phyloP scores from a whole-genome alignment of 2,888 invertebrate species.

The Tubulanus polymorphus region DNA sequence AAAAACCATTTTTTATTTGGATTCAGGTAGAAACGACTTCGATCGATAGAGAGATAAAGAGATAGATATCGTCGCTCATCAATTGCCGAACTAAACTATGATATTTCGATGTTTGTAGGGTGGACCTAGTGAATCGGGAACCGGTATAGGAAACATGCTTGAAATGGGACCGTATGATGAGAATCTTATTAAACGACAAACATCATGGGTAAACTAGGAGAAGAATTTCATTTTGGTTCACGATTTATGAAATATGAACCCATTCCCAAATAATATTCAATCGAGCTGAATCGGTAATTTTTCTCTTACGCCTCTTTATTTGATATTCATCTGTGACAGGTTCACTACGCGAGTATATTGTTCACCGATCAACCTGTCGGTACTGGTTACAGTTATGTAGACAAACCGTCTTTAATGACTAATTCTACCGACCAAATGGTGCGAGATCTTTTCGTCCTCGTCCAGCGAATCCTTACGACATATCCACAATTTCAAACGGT shows the following conservation, averaged over 20 bases:
- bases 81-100: too few species aligned
- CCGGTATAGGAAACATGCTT: conserved; percentile 81
- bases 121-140: conserved; percentile 77
- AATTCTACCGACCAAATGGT: conserved; percentile 66
- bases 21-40: conserved; percentile 57
- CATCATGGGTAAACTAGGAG: conserved; percentile 73
- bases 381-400: conserved; percentile 78
- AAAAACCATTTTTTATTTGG: conserved; percentile 79
- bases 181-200: conserved; percentile 65
- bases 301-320: too few species aligned
- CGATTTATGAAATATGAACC: too few species aligned
- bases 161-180: conserved; percentile 74
- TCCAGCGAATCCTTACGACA: conserved; percentile 65
- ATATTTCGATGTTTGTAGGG: conserved; percentile 71
- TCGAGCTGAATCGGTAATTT: too few species aligned
- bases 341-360: conserved; percentile 73
- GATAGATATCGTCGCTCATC: too few species aligned
- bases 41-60: too few species aligned
- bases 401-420: conserved; percentile 57
- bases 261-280: too few species aligned
- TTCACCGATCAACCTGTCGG: conserved; percentile 91
- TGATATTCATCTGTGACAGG: conserved; percentile 54
- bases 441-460: conserved; percentile 69
- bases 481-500: conserved; percentile 55
- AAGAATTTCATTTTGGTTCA: too few species aligned